Conservation (phyloP, 2,113 vertebrate genomes). For the Tenebrosternarchus preto region DNA sequence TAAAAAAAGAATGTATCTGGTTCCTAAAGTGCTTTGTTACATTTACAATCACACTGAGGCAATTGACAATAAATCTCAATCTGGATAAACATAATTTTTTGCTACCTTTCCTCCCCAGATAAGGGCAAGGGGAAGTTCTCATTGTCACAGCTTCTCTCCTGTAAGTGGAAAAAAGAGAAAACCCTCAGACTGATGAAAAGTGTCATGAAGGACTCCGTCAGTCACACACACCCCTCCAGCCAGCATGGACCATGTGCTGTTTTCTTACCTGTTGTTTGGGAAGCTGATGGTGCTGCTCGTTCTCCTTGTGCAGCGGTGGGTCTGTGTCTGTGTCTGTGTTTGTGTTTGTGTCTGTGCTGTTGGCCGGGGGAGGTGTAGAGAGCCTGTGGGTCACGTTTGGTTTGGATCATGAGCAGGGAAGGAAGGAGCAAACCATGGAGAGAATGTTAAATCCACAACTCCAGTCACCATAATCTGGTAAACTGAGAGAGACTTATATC, state of each 20-base stretch:
- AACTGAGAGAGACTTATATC: background rate
- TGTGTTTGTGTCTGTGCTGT: background rate
- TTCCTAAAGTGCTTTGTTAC: background rate
- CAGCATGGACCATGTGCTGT: background rate
- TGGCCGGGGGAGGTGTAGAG: background rate
- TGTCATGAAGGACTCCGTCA: background rate
- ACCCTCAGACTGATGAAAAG: background rate
- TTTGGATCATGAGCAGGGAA: background rate
- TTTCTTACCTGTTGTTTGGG: slow-evolving; percentile 35
- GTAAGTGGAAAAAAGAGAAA: slow-evolving; percentile 30
- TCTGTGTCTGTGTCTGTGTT: background rate
- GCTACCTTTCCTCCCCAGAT: slow-evolving; percentile 52
- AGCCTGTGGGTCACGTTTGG: background rate
- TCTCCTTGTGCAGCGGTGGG: background rate
- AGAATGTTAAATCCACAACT: no score
- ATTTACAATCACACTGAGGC: background rate
- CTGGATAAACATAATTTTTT: slow-evolving; percentile 35
- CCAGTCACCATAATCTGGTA: no score
- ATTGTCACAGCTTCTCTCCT: slow-evolving; percentile 49
- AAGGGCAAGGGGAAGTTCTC: slow-evolving; percentile 47
- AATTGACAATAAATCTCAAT: slow-evolving; percentile 32
- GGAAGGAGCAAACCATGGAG: no score
- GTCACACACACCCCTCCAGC: background rate
- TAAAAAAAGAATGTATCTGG: background rate
- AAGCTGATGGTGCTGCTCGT: slow-evolving; percentile 16